Base-by-base conservation (phyloP, 2,888 invertebrate genomes). In the Tridacna crocea region DNA sequence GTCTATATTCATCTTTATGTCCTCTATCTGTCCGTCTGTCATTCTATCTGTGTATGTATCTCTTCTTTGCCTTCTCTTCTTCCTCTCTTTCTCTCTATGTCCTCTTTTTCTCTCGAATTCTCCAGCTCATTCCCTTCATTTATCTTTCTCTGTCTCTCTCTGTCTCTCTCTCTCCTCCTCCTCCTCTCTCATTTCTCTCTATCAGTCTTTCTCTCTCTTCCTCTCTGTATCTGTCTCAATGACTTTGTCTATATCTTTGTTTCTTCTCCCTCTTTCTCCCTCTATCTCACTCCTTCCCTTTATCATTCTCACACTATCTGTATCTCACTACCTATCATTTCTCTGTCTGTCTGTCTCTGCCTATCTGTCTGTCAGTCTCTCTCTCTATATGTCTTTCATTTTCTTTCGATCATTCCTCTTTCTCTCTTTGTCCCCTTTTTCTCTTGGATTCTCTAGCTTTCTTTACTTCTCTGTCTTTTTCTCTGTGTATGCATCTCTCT, bases 271-370 rank as follows among this genome's bases (percentile, higher is more conserved):
- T 72, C 13, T 72, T 55, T 51, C 72, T 72, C 13, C 51, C 72
- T 72, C 72, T 72, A 13, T 51, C 17, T 74, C 74, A 60, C 74
- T 74, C 74, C 60, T 60, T 74, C 74, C 60, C 74, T 74, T 36
- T 60, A 58, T 74, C 74, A 60, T 60, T 74, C 60, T 58, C 74
- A 60, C 74, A 26, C 74, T 74, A 58, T 60, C 74, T 74, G 60
- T 60, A 48, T 74, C 60, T 60, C 74, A 60, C 74, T 60, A 27
- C 60, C 72, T 51, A 48, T 72, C 72, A 51, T 15, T 51, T 51
- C 48, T 74, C 61, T 74, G 6, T 74, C 74, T 74, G 10, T 72
- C 72, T 72, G 10, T 72, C 72, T 72, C 51, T 72, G 51, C 51
- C 51, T 72, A 48, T 72, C 51, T 51, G 51, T 72, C 51, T 72